phyloP scores from a whole-genome alignment of 2,113 vertebrate genomes.

The Suncus etruscus region DNA sequence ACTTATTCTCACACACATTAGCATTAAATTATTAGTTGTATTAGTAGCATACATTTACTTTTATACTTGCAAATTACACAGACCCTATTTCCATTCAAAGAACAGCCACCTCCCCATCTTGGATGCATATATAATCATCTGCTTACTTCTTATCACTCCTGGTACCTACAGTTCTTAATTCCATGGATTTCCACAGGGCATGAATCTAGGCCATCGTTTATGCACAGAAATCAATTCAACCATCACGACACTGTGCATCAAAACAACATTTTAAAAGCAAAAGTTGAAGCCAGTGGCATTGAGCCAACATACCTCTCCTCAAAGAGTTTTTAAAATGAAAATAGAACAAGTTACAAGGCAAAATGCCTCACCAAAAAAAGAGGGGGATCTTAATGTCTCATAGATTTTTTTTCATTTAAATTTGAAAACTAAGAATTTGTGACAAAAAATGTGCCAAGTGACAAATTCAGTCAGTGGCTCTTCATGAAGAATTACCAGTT shows the following conservation, averaged over 20 bases:
- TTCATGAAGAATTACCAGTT: constrained; percentile 11
- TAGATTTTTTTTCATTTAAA: constrained; percentile 48
- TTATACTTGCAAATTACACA: constrained; percentile 81
- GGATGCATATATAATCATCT: constrained; percentile 80
- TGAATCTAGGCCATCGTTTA: constrained; percentile 83
- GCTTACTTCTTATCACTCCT: constrained; percentile 79
- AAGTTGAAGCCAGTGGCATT: constrained; percentile 70
- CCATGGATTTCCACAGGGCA: constrained; percentile 78
- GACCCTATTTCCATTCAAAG: constrained; percentile 72
- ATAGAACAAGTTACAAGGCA: constrained; percentile 25
- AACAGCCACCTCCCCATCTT: constrained; percentile 63
- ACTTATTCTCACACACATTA: constrained; percentile 70
- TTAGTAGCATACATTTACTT: constrained; percentile 75
- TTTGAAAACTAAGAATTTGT: constrained; percentile 33
- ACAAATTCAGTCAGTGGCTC: background rate
- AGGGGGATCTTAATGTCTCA: constrained; percentile 8
- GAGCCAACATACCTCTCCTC: constrained; percentile 69
- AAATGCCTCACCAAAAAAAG: constrained; percentile 23
- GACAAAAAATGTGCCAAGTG: constrained; percentile 5
- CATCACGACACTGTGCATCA: constrained; percentile 73
- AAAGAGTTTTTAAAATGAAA: constrained; percentile 62
- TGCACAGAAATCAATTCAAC: constrained; percentile 83
- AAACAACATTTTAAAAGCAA: constrained; percentile 82
- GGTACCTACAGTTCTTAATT: constrained; percentile 80
- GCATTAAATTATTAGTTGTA: constrained; percentile 79